Evolutionary conservation across 2,797 vertebrate species (phyloP).

Genomic region (Notolabrus celidotus): DNA sequence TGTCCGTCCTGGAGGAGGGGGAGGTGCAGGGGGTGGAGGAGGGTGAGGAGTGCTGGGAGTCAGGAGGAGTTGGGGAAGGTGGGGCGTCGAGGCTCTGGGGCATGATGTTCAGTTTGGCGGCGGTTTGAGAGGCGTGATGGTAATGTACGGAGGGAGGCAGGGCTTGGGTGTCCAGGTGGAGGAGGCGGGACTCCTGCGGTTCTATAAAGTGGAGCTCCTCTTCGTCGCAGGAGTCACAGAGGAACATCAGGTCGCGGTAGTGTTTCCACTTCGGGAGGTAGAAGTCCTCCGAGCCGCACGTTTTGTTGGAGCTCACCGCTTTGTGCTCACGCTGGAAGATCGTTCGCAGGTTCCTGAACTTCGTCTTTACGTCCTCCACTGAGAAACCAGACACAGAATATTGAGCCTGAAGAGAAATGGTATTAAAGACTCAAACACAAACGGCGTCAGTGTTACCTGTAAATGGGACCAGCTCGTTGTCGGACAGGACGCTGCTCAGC

Average conservation of each 20-base stretch:
- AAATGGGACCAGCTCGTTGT: conserved; percentile 36
- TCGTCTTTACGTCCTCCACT: conserved; percentile 76
- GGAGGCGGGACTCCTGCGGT: conserved; percentile 9
- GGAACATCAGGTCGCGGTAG: conserved; percentile 71
- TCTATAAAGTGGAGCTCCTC: conserved; percentile 31
- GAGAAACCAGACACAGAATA: neutral
- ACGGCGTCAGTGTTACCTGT: conserved; percentile 53
- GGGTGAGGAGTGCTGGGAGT: conserved; percentile 57
- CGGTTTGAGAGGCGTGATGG: neutral
- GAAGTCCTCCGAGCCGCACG: conserved; percentile 68
- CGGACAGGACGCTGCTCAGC: conserved; percentile 63
- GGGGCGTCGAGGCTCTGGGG: conserved; percentile 10
- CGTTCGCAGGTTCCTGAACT: conserved; percentile 74
- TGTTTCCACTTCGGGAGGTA: conserved; percentile 73
- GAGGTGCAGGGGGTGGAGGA: conserved; percentile 53
- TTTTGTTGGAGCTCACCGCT: conserved; percentile 63
- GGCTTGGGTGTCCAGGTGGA: conserved; percentile 8
- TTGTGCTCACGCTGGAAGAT: conserved; percentile 76
- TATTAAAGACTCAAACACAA: neutral
- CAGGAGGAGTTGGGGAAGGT: conserved; percentile 58
- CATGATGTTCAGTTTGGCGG: neutral
- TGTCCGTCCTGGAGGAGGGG: conserved; percentile 37
- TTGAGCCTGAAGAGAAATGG: neutral
- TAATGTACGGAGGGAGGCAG: conserved; percentile 12
- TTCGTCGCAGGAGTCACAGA: conserved; percentile 72